Percentiles rank a stretch among this genome's conserved stretches.
Conservation (phyloP, 2,888 invertebrate species). For the Apeira syringaria region DNA sequence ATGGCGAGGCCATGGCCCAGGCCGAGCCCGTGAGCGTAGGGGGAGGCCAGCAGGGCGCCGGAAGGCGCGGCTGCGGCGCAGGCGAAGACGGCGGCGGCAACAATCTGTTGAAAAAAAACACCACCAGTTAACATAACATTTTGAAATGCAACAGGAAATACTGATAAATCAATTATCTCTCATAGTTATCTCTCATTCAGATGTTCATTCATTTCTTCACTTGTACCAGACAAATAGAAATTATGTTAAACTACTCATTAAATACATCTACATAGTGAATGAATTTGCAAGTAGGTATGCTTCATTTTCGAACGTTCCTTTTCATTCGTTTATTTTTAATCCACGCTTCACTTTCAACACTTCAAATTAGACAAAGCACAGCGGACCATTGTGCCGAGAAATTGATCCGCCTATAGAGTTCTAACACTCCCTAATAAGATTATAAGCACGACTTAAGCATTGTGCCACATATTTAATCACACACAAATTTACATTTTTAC, state of each 20-base stretch:
- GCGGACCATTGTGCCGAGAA: neutral
- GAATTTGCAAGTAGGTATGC: neutral
- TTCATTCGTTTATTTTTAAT: neutral
- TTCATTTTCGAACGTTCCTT: neutral
- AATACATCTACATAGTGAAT: no score
- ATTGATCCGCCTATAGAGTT: neutral
- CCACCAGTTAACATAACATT: no score
- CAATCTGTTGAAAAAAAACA: constrained; percentile 67
- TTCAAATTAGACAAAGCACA: neutral
- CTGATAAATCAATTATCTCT: neutral
- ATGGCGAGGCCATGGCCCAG: constrained; percentile 37
- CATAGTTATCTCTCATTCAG: neutral
- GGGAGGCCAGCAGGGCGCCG: constrained; percentile 62
- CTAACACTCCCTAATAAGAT: neutral
- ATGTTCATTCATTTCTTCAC: neutral
- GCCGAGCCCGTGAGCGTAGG: constrained; percentile 49
- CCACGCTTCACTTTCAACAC: neutral
- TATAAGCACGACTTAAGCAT: constrained; percentile 10
- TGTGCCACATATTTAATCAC: constrained; percentile 26
- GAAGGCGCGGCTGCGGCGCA: constrained; percentile 74
- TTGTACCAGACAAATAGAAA: no score
- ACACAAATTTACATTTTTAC: constrained; percentile 15
- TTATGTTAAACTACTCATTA: no score
- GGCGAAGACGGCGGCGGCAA: constrained; percentile 79
- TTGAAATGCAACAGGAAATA: neutral